These are phyloP conservation scores for Mimas tiliae DNA, from an alignment of 2,888 invertebrate species.

Conservation along the genomic window DNA sequence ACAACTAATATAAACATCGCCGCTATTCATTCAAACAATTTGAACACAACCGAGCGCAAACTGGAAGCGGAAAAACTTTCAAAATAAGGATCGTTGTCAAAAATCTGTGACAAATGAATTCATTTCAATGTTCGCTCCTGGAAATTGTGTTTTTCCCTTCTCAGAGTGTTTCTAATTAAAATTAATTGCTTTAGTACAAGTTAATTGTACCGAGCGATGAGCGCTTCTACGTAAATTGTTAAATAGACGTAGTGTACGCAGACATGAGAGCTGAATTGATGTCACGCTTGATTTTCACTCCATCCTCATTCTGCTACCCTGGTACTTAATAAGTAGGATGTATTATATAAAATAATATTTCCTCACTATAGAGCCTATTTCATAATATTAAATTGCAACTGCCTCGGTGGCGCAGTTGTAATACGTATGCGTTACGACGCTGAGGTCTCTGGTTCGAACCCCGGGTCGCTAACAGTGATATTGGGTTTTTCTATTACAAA, in stretches of 20 bases:
- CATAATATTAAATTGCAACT: too few relatives aligned
- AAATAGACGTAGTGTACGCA: conserved; percentile 56
- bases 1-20: background rate
- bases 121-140: background rate
- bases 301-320: background rate
- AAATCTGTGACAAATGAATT: conserved; percentile 23
- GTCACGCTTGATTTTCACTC: background rate
- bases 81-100: conserved; percentile 17
- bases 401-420: too few relatives aligned
- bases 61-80: background rate
- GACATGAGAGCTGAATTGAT: conserved; percentile 23
- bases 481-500: too few relatives aligned
- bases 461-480: too few relatives aligned
- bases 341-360: too few relatives aligned
- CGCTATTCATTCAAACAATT: background rate
- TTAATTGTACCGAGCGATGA: conserved; percentile 66
- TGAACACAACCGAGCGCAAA: background rate
- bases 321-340: background rate
- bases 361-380: too few relatives aligned
- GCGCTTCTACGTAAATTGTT: conserved; percentile 59
- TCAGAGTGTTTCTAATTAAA: conserved; percentile 70
- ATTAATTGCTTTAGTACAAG: conserved; percentile 71
- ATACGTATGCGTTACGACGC: too few relatives aligned
- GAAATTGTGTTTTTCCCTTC: conserved; percentile 52
- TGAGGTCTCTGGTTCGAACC: too few relatives aligned